These are phyloP conservation scores for Stegostoma tigrinum DNA, from an alignment of 2,113 vertebrate species.

Conservation along the genomic window DNA sequence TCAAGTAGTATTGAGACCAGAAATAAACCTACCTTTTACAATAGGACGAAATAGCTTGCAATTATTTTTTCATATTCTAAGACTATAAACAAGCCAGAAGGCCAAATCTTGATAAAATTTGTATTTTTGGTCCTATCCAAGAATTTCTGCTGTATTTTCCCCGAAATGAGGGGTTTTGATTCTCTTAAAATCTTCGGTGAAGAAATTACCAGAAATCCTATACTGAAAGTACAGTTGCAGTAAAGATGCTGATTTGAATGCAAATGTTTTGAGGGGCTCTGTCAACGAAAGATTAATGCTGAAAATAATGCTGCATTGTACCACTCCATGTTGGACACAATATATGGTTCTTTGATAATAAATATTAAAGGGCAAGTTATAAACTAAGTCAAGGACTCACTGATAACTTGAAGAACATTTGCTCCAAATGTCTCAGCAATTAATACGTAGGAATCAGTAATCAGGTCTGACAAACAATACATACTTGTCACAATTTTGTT, in stretches of 20 bases:
- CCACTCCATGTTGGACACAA: background rate
- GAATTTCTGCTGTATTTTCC: background rate
- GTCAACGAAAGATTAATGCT: background rate
- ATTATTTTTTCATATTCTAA: background rate
- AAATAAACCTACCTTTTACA: background rate
- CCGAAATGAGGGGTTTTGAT: background rate
- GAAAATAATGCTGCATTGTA: background rate
- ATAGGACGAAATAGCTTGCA: background rate
- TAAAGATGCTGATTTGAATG: background rate
- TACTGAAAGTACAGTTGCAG: background rate
- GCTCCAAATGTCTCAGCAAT: background rate
- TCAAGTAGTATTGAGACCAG: background rate
- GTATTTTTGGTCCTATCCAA: background rate
- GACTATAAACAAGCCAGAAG: background rate
- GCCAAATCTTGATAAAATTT: background rate
- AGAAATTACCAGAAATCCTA: background rate
- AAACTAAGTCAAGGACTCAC: constrained; percentile 11
- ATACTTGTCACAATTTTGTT: background rate
- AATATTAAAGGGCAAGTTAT: background rate
- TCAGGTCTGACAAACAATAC: background rate
- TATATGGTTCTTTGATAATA: constrained; percentile 11
- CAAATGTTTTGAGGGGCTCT: background rate
- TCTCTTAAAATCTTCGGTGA: background rate
- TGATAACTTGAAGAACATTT: constrained; percentile 16
- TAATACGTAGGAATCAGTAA: background rate